Evolutionary conservation across 1,140 invertebrate genomes (phyloP).

Genomic region (Copidosoma floridanum): DNA sequence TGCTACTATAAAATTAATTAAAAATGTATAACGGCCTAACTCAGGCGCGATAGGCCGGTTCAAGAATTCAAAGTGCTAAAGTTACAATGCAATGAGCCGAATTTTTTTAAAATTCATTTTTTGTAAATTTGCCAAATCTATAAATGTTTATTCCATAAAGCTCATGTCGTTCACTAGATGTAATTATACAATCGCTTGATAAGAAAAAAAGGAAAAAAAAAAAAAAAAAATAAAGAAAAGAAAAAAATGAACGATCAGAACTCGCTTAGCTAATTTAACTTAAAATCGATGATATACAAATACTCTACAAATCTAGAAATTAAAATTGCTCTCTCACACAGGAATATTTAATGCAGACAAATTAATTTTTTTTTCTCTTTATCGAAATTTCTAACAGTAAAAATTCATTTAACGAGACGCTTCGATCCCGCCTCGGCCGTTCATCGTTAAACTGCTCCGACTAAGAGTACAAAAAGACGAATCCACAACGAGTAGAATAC

Average conservation of each 20-base stretch:
- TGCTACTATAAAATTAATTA: slow-evolving; percentile 21
- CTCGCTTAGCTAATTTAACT: no score
- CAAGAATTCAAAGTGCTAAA: no score
- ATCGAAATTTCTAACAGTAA: neutral
- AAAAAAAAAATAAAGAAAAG: no score
- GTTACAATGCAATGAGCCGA: no score
- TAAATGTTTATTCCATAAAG: slow-evolving; percentile 6
- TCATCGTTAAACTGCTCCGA: neutral
- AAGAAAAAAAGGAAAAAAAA: no score
- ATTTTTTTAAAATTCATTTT: neutral
- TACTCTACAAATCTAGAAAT: slow-evolving; percentile 2
- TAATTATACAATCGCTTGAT: no score
- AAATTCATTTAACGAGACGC: no score
- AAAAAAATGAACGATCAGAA: no score
- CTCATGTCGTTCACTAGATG: slow-evolving; percentile 7
- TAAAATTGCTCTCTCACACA: neutral
- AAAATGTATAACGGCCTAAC: slow-evolving; percentile 2
- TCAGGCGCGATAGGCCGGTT: no score
- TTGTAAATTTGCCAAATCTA: slow-evolving; percentile 2
- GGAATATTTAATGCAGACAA: slow-evolving; percentile 5
- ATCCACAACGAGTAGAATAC: no score
- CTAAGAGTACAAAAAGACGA: no score
- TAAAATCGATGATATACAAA: slow-evolving; percentile 16
- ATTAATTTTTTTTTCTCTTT: neutral
- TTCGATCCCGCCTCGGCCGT: no score